Evolutionary conservation across 2,888 invertebrate species (phyloP).

Genomic region (Phyto melanocephala): DNA sequence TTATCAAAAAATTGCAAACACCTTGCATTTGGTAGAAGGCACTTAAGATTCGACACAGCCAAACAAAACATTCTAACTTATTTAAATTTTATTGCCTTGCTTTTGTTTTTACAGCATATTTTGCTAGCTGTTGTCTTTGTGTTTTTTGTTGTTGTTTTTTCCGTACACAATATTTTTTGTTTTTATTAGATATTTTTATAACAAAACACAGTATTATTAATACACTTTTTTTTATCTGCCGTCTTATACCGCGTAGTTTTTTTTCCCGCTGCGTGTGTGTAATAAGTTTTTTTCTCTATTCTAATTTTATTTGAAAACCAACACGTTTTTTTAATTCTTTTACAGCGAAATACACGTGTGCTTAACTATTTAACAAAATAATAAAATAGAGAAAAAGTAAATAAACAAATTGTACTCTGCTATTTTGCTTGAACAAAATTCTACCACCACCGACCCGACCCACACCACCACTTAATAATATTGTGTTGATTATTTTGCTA

Average conservation of each 20-base stretch:
- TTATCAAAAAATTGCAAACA: too few species aligned
- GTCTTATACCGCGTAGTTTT: constrained; percentile 30
- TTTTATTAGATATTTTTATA: neutral
- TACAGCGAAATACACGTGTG: constrained; percentile 36
- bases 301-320: constrained; percentile 30
- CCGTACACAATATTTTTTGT: constrained; percentile 15
- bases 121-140: neutral
- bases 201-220: neutral
- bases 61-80: too few species aligned
- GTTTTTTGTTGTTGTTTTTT: constrained; percentile 1
- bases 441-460: neutral
- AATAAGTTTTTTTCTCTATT: constrained; percentile 9
- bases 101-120: constrained; percentile 17
- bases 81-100: neutral
- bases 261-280: neutral
- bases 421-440: neutral
- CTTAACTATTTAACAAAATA: constrained; percentile 19
- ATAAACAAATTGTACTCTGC: constrained; percentile 23
- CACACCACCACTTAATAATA: neutral
- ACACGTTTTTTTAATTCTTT: constrained; percentile 41
- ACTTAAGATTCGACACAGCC: too few species aligned
- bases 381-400: neutral
- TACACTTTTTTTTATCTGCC: constrained; percentile 20
- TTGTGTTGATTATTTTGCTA: neutral
- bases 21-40: too few species aligned